phyloP scores from a whole-genome alignment of 1,140 invertebrate genomes.

The Nasonia vitripennis region DNA sequence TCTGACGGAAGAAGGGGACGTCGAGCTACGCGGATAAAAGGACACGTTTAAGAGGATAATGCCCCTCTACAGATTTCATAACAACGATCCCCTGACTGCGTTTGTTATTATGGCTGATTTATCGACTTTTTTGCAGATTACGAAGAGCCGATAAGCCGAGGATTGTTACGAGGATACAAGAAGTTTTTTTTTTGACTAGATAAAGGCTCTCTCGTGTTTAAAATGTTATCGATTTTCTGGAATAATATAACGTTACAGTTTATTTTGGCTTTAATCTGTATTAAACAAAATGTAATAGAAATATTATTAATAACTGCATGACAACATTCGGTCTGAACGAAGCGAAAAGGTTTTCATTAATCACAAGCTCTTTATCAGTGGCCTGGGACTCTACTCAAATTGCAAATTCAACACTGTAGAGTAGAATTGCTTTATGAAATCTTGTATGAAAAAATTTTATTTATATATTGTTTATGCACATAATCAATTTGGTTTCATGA shows the following conservation, averaged over 20 bases:
- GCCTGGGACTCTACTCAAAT: conserved; percentile 4
- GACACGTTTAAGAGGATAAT: neutral
- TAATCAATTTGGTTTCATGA: too few relatives aligned
- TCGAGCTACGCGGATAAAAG: neutral
- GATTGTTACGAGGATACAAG: too few relatives aligned
- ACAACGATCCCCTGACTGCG: neutral
- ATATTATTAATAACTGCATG: too few relatives aligned
- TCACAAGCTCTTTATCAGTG: conserved; percentile 61
- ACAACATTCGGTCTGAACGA: neutral
- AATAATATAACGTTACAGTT: neutral
- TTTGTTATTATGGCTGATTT: neutral
- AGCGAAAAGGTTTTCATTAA: conserved; percentile 41
- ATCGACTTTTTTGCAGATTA: neutral
- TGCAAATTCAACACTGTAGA: neutral
- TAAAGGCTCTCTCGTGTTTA: too few relatives aligned
- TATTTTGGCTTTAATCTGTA: too few relatives aligned
- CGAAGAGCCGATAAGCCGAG: neutral
- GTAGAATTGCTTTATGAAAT: neutral
- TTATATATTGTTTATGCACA: too few relatives aligned
- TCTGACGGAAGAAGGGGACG: neutral
- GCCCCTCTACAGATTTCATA: neutral
- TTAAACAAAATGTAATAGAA: too few relatives aligned
- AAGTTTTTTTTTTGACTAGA: too few relatives aligned
- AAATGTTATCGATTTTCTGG: too few relatives aligned
- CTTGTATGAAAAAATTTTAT: too few relatives aligned